A percentile compares a stretch with the other conserved stretches of the same genome.
phyloP scores from a whole-genome alignment of 2,797 vertebrate species.

The Okamejei kenojei region DNA sequence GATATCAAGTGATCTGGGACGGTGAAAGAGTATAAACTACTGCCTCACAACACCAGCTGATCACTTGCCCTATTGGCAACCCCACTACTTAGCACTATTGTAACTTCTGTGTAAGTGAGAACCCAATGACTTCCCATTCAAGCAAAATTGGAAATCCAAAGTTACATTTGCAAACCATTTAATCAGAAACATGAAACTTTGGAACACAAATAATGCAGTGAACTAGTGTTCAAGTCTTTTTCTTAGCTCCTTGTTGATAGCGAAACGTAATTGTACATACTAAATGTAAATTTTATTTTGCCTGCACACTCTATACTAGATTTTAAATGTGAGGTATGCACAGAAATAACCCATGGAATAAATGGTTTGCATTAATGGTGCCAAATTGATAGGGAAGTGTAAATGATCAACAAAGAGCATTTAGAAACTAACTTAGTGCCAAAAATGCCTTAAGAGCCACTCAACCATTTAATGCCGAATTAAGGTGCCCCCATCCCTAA shows the following conservation, averaged over 20 bases:
- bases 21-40: background rate
- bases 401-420: slow-evolving; percentile 20
- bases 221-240: background rate
- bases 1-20: background rate
- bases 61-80: background rate
- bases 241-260: background rate
- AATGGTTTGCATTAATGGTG: slow-evolving; percentile 11
- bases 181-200: background rate
- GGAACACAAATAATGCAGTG: background rate
- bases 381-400: background rate
- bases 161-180: background rate
- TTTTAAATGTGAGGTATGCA: slow-evolving; percentile 11
- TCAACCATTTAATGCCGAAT: slow-evolving; percentile 26
- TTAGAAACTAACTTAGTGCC: slow-evolving; percentile 19
- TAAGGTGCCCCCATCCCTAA: background rate
- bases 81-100: background rate
- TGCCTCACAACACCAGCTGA: background rate
- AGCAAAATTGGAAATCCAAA: background rate
- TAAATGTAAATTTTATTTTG: background rate
- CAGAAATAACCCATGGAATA: background rate
- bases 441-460: slow-evolving; percentile 35
- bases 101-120: background rate
- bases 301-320: background rate
- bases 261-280: background rate
- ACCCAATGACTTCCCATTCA: background rate